A percentile compares a stretch with the other conserved stretches of the same genome.
Conservation (phyloP, 2,888 invertebrate genomes). For the Stictocephala bisonia region DNA sequence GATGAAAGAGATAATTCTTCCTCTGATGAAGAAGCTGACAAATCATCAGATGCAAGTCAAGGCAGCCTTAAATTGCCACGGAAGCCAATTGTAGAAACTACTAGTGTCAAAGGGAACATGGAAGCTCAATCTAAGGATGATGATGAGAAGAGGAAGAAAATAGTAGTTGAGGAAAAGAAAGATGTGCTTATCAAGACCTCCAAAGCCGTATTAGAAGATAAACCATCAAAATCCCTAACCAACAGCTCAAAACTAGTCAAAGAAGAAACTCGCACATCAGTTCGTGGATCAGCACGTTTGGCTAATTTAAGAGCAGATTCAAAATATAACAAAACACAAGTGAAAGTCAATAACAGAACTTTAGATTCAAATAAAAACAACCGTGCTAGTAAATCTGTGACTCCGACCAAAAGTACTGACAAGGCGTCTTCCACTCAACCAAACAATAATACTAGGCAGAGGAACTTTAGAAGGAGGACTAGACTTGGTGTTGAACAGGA, state of each 20-base stretch:
- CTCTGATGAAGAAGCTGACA: slow-evolving; percentile 66
- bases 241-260: slow-evolving; percentile 24
- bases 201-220: slow-evolving; percentile 8
- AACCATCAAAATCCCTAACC: not conserved
- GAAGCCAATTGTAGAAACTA: not conserved
- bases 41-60: slow-evolving; percentile 37
- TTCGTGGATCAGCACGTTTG: slow-evolving; percentile 14
- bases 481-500: not conserved
- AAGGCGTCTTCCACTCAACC: slow-evolving; percentile 6
- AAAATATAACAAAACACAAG: slow-evolving; percentile 3
- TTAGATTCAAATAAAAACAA: not conserved
- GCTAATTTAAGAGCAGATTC: slow-evolving; percentile 22
- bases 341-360: slow-evolving; percentile 31
- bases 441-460: slow-evolving; percentile 11
- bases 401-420: slow-evolving; percentile 34
- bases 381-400: not conserved
- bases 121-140: slow-evolving; percentile 41
- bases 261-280: not conserved
- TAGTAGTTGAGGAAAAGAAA: slow-evolving; percentile 30
- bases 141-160: slow-evolving; percentile 27
- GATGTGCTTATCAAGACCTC: not conserved
- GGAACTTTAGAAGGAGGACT: slow-evolving; percentile 35
- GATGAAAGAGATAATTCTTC: slow-evolving; percentile 51
- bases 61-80: slow-evolving; percentile 24
- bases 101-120: not conserved